A percentile compares a stretch with the other conserved stretches of the same genome.
These are phyloP conservation scores for Nanorana parkeri DNA, from an alignment of 2,113 vertebrate species.

Conservation along the genomic window DNA sequence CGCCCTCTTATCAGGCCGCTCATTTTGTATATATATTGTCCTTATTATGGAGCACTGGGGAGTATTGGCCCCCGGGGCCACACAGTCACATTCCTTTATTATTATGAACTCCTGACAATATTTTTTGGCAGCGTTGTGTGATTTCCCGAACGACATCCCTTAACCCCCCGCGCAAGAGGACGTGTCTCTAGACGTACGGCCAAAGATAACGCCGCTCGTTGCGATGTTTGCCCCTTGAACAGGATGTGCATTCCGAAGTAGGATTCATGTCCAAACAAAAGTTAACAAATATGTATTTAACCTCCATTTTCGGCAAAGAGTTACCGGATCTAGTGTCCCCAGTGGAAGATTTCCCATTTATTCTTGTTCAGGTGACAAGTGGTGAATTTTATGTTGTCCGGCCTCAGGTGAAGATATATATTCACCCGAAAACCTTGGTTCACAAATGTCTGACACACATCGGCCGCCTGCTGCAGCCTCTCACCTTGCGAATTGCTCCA, in stretches of 20 bases:
- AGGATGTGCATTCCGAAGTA: conserved; percentile 51
- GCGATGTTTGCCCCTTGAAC: conserved; percentile 32
- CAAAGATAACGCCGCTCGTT: conserved; percentile 2
- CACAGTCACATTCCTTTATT: neutral
- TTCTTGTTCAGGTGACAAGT: too few species aligned
- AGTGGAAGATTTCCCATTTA: too few species aligned
- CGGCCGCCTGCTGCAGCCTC: too few species aligned
- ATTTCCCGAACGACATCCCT: conserved; percentile 14
- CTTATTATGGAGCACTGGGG: neutral
- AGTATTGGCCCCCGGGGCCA: conserved; percentile 11
- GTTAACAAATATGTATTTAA: conserved; percentile 51
- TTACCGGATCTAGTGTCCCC: too few species aligned
- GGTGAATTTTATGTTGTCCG: too few species aligned
- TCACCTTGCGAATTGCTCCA: too few species aligned
- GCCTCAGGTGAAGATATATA: too few species aligned
- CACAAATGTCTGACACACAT: too few species aligned
- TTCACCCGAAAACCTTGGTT: too few species aligned
- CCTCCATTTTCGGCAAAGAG: conserved; percentile 6
- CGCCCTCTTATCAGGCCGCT: conserved; percentile 26
- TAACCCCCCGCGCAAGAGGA: conserved; percentile 21
- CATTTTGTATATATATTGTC: conserved; percentile 25
- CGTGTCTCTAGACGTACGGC: conserved; percentile 38
- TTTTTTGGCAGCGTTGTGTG: conserved; percentile 30
- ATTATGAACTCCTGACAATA: neutral
- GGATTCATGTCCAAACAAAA: conserved; percentile 40